Evolutionary conservation across 2,888 invertebrate species (phyloP), one percentile per base, ranked within the genome.

Genomic region (Stegophylla sp.): DNA sequence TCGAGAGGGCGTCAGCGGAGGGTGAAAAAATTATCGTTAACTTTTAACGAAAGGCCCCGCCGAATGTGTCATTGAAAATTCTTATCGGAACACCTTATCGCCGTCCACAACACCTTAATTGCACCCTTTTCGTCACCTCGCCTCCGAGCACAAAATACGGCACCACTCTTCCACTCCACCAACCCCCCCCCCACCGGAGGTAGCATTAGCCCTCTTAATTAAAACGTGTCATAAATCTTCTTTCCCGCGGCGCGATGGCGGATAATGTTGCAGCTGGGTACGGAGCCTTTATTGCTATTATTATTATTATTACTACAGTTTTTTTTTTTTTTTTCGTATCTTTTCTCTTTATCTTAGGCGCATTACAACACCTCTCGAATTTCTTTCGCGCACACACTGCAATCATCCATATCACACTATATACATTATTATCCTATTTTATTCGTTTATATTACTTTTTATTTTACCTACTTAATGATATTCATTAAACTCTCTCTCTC

Each of bases 161-260:
- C 23, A n/a, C 10, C 23, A n/a, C 10, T 9, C 15, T 15, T 59
- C 23, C 23, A 5, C 51, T n/a, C n/a, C n/a, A n/a, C n/a, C n/a
- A n/a, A n/a, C n/a, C n/a, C n/a, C n/a, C n/a, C n/a, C n/a, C n/a
- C n/a, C n/a, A n/a, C n/a, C n/a, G n/a, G n/a, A n/a, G n/a, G n/a
- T n/a, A 7, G 23, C 23, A 43, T 20, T 56, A 51, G 1, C 23
- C 59, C 59, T 34, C 67, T 77, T 77, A 77, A 77, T 77, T 77
- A 77, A 77, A 77, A 77, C 34, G 77, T 48, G 20, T 34, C 59
- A 69, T 77, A 77, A 77, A 77, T 77, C 77, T 77, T 77, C 26
- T 77, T 67, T 59, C 20, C 56, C 59, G n/a, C 48, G 2, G 28
- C 48, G n/a, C 48, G 34, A 20, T 12, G 13, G 17, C 34, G 48